Base-by-base conservation (phyloP, 2,888 invertebrate genomes). In the Megastigmus dorsalis region DNA sequence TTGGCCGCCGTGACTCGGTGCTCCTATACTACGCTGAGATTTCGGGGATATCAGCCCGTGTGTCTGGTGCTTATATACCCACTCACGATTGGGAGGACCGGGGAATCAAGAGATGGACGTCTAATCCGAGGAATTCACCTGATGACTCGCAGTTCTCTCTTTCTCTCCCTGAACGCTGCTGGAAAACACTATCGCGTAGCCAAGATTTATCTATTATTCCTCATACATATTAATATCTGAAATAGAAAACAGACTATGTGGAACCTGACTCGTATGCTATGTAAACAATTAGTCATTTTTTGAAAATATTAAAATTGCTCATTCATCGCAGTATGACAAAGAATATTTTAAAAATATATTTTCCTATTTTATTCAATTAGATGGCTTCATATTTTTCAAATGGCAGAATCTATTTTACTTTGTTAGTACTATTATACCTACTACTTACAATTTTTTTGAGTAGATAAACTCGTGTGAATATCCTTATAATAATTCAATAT, bases 91-190 rank as follows among this genome's bases (percentile, higher is more conserved):
- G 18, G 18, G 60, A 26, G 15, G 15, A n/a, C 48, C 18, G 20
- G 30, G 33, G 26, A 69, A 69, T 69, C 36, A 28, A 45, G 57
- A 63, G 45, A 71, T 57, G 57, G 52, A 55, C 67, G 5, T 18
- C 48, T 45, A 55, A 73, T 66, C 55, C 67, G 10, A 2, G 10
- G 38, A 26, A 15, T 62, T 55, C 55, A 67, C 73, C 73, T 67
- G 67, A 73, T 67, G 62, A 73, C 52, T 67, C 45, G 54, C 30
- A 67, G 43, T 18, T 36, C 33, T 43, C 36, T n/a, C n/a, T n/a
- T n/a, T n/a, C n/a, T n/a, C n/a, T n/a, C n/a, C n/a, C 38, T 38
- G n/a, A 30, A n/a, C 6, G 13, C 6, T 18, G 23, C 41, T 26
- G 23, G n/a, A 55, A 43, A 45, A 48, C 23, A 33, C 9, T 10